Conservation (phyloP, 2,113 vertebrate genomes). For the Pterocles gutturalis region DNA sequence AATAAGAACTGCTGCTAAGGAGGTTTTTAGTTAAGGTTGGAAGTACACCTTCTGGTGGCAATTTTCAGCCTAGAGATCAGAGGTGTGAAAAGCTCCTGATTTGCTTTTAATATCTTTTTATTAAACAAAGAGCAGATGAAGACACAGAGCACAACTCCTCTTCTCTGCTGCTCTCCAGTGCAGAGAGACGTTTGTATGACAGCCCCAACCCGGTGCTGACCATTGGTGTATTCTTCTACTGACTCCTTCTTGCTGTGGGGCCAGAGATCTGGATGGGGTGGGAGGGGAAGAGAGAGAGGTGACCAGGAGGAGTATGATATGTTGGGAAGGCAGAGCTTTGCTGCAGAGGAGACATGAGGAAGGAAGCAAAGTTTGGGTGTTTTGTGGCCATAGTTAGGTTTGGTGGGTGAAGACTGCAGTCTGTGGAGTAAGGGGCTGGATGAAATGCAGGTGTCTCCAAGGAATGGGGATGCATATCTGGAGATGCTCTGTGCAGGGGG, state of each 20-base stretch:
- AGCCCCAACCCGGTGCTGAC: not conserved
- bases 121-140: not conserved
- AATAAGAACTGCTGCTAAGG: not conserved
- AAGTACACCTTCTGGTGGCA: not conserved
- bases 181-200: not conserved
- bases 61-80: not conserved
- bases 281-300: not conserved
- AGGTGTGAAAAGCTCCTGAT: not conserved
- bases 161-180: not conserved
- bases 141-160: not conserved
- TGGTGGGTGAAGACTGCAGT: not conserved
- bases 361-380: not conserved
- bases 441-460: not conserved
- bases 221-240: not conserved
- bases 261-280: not conserved
- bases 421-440: not conserved
- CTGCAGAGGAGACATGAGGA: not conserved
- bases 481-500: not conserved
- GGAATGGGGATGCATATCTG: fast-evolving
- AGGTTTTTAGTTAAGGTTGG: not conserved
- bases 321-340: not conserved
- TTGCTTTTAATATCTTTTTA: not conserved
- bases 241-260: not conserved
- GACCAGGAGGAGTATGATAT: not conserved
- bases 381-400: not conserved